These are phyloP conservation scores for Monochamus saltuarius DNA, from an alignment of 1,140 invertebrate genomes.

Conservation along the genomic window DNA sequence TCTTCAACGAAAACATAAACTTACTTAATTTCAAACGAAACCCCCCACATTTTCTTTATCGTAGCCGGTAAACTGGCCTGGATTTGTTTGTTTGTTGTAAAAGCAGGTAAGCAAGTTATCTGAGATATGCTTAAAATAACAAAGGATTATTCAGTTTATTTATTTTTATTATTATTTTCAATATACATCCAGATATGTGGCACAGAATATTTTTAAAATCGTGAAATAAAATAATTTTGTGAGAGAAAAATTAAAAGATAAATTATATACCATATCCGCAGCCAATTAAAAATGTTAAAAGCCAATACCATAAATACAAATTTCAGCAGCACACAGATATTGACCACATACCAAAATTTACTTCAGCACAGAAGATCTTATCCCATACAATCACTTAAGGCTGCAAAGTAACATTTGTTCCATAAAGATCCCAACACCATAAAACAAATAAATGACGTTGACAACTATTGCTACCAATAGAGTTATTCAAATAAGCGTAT, in stretches of 20 bases:
- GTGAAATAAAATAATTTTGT: too few species aligned
- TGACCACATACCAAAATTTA: constrained; percentile 35
- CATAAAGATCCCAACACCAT: too few species aligned
- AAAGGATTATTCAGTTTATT: background rate
- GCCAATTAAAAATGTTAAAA: constrained; percentile 23
- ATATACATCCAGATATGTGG: too few species aligned
- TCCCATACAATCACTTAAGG: constrained; percentile 27
- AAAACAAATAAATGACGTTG: too few species aligned
- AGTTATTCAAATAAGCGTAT: too few species aligned
- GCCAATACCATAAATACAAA: constrained; percentile 13
- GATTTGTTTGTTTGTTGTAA: constrained; percentile 32
- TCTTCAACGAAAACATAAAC: background rate
- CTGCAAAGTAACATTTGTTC: constrained; percentile 25
- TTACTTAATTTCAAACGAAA: constrained; percentile 35
- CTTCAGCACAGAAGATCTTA: constrained; percentile 16
- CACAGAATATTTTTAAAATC: too few species aligned
- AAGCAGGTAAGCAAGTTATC: constrained; percentile 26
- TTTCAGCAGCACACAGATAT: constrained; percentile 10
- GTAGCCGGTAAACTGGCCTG: constrained; percentile 33
- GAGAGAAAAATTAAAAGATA: background rate
- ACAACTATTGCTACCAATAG: too few species aligned
- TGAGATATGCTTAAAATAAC: constrained; percentile 31
- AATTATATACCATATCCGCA: constrained; percentile 9
- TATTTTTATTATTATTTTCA: too few species aligned
- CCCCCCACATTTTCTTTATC: constrained; percentile 31